A percentile compares a stretch with the other conserved stretches of the same genome.
phyloP scores from a whole-genome alignment of 2,797 vertebrate species.

The Tragelaphus oryx region DNA sequence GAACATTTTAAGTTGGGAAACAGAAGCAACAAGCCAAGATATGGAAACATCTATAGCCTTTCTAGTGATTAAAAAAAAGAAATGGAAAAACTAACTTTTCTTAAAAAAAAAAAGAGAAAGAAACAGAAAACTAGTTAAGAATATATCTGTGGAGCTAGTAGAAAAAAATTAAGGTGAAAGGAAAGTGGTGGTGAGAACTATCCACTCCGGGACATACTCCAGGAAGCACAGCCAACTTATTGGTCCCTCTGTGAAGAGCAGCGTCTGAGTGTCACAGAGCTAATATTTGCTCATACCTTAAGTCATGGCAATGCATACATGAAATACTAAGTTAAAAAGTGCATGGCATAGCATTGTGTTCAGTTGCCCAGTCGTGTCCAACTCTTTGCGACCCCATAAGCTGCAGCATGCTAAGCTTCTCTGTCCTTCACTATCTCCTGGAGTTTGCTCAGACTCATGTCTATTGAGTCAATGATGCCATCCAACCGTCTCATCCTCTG shows the following conservation, averaged over 20 bases:
- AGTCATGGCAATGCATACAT: neutral
- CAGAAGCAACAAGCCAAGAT: neutral
- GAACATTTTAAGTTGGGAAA: neutral
- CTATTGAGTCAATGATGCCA: neutral
- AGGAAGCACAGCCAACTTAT: neutral
- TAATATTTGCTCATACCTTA: neutral
- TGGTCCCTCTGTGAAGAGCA: neutral
- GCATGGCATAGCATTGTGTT: neutral
- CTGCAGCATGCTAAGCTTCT: neutral
- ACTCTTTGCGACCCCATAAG: neutral
- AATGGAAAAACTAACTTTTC: neutral
- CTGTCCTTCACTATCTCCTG: neutral
- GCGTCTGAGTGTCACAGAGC: neutral
- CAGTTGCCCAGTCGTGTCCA: rapidly evolving
- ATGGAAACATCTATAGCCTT: neutral
- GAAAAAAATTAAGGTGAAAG: neutral
- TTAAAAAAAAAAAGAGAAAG: neutral
- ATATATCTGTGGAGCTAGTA: neutral
- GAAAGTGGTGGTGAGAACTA: neutral
- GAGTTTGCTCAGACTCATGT: neutral
- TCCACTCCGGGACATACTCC: neutral
- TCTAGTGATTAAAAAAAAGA: neutral
- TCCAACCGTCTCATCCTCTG: neutral
- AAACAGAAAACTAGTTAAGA: neutral
- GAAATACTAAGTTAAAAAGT: neutral